Evolutionary conservation across 2,113 vertebrate species (phyloP).

Genomic region (Tragelaphus scriptus): DNA sequence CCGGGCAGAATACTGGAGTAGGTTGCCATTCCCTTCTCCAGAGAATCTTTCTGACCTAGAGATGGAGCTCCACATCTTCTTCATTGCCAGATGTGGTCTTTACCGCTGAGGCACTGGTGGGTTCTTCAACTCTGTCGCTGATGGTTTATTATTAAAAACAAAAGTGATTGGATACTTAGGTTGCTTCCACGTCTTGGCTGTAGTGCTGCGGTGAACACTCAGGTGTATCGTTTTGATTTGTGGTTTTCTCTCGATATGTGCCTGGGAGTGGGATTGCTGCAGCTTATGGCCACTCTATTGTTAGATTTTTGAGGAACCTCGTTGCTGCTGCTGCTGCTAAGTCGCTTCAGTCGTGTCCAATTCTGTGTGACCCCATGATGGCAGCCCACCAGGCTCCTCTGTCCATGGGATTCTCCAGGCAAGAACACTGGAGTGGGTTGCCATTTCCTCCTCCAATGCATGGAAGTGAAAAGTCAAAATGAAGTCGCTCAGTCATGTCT

Average conservation of each 20-base stretch:
- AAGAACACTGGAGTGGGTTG: too few species aligned
- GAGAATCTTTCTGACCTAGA: not conserved
- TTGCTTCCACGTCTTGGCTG: not conserved
- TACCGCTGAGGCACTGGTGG: not conserved
- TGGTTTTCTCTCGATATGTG: not conserved
- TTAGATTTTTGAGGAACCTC: not conserved
- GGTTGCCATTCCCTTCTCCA: not conserved
- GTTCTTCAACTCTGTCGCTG: not conserved
- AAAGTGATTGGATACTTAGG: not conserved
- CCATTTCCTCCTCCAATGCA: too few species aligned
- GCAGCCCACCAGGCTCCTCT: too few species aligned
- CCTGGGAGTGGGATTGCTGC: not conserved
- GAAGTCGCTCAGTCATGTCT: too few species aligned
- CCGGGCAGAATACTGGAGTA: not conserved
- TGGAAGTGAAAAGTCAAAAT: too few species aligned
- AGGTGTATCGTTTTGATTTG: not conserved
- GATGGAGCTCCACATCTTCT: not conserved
- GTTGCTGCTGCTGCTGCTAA: too few species aligned
- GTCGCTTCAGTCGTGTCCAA: too few species aligned
- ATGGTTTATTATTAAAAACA: not conserved
- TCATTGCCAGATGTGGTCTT: not conserved
- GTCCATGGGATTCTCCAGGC: too few species aligned
- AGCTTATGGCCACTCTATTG: not conserved
- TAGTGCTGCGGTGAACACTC: not conserved
- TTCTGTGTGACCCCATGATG: too few species aligned